Conservation (phyloP, 1,140 invertebrate species). For the Mycetomoellerius zeteki region DNA sequence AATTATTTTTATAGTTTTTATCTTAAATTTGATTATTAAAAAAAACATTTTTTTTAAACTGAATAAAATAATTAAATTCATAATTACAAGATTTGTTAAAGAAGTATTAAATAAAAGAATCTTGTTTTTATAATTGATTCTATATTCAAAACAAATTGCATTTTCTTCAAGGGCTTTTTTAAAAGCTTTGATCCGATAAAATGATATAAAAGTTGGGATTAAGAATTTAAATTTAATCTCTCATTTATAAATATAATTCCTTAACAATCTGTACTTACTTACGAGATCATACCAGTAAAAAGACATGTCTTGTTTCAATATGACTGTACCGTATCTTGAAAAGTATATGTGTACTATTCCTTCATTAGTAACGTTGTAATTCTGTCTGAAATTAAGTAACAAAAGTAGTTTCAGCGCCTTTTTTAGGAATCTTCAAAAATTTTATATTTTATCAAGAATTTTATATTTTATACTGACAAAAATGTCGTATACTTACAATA, state of each 20-base stretch:
- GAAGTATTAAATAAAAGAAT: background rate
- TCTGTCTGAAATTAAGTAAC: background rate
- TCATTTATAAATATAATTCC: background rate
- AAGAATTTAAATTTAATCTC: background rate
- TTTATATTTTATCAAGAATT: background rate
- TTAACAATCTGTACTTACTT: slow-evolving; percentile 79
- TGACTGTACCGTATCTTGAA: slow-evolving; percentile 72
- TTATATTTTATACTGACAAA: background rate
- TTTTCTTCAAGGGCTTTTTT: background rate
- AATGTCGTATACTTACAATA: slow-evolving; percentile 67
- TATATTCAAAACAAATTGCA: background rate
- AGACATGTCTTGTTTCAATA: slow-evolving; percentile 80
- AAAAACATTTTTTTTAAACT: background rate
- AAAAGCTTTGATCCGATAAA: background rate
- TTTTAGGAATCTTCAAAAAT: background rate
- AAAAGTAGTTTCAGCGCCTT: background rate
- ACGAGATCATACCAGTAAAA: slow-evolving; percentile 85
- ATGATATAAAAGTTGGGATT: background rate
- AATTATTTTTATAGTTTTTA: background rate
- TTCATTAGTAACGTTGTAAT: slow-evolving; percentile 63
- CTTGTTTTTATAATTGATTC: background rate
- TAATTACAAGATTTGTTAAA: background rate
- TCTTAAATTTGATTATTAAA: background rate
- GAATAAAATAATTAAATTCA: background rate
- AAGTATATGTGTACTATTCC: slow-evolving; percentile 82